Conservation (phyloP, 2,888 invertebrate species). For the Onchidella celtica region DNA sequence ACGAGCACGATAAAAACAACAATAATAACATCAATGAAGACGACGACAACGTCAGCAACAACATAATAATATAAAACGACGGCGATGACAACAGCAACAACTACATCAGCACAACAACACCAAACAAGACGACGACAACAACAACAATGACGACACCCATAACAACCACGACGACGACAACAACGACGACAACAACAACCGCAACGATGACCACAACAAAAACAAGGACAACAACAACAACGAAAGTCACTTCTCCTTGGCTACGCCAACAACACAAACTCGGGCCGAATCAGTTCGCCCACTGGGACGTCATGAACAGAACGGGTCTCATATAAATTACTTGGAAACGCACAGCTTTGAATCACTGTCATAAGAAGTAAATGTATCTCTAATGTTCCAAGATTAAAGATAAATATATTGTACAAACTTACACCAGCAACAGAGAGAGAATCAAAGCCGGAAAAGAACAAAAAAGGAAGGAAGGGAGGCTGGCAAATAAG, state of each 20-base stretch:
- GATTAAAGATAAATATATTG: too few relatives aligned
- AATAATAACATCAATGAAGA: background rate
- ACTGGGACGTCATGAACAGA: background rate
- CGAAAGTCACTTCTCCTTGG: too few relatives aligned
- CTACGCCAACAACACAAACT: too few relatives aligned
- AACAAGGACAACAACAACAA: background rate
- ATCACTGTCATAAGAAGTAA: too few relatives aligned
- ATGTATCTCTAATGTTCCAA: too few relatives aligned
- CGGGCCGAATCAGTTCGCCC: too few relatives aligned
- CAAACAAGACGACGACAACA: background rate
- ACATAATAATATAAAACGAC: background rate
- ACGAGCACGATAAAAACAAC: background rate
- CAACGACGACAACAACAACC: background rate
- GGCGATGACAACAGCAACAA: background rate
- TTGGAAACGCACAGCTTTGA: too few relatives aligned
- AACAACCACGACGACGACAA: background rate
- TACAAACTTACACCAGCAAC: too few relatives aligned
- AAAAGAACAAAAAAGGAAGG: too few relatives aligned
- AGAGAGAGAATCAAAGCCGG: too few relatives aligned
- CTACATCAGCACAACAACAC: background rate
- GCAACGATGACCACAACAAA: background rate
- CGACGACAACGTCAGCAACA: background rate
- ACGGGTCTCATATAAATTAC: too few relatives aligned
- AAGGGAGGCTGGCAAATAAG: too few relatives aligned
- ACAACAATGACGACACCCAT: background rate